Evolutionary conservation across 2,888 invertebrate species (phyloP).

Genomic region (Vesta saturnalis): DNA sequence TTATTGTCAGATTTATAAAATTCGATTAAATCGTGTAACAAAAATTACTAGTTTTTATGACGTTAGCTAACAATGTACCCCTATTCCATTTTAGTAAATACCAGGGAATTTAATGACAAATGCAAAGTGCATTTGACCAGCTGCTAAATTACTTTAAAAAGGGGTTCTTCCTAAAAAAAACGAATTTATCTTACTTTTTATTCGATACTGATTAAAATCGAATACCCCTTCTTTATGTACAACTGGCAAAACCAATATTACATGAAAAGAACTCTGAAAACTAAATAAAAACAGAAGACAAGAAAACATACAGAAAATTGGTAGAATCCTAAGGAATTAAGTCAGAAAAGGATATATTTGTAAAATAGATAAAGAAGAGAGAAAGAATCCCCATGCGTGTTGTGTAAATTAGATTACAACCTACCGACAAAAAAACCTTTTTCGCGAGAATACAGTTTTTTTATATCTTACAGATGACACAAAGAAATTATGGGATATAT

Average conservation of each 20-base stretch:
- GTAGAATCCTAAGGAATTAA: conserved; percentile 47
- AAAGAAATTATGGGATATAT: conserved; percentile 41
- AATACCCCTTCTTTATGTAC: conserved; percentile 32
- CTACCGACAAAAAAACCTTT: conserved; percentile 44
- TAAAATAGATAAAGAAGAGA: conserved; percentile 49
- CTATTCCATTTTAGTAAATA: conserved; percentile 20
- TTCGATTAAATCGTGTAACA: conserved; percentile 35
- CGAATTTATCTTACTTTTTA: conserved; percentile 20
- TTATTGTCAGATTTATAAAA: conserved; percentile 42
- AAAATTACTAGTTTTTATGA: conserved; percentile 22
- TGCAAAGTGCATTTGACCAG: conserved; percentile 30
- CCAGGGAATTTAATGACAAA: conserved; percentile 2
- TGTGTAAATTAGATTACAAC: conserved; percentile 50
- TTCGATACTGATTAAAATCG: conserved; percentile 27
- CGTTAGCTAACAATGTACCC: conserved; percentile 16
- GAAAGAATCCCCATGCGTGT: conserved; percentile 46
- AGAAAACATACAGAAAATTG: conserved; percentile 48
- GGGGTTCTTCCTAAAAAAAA: conserved; percentile 12
- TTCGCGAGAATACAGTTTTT: conserved; percentile 41
- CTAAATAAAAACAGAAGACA: conserved; percentile 44
- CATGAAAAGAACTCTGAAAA: conserved; percentile 35
- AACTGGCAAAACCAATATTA: conserved; percentile 35
- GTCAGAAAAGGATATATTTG: conserved; percentile 48
- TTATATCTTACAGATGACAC: conserved; percentile 44
- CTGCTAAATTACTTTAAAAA: conserved; percentile 31